Conservation (phyloP, 2,797 vertebrate species). For the Muscicapa comitata region DNA sequence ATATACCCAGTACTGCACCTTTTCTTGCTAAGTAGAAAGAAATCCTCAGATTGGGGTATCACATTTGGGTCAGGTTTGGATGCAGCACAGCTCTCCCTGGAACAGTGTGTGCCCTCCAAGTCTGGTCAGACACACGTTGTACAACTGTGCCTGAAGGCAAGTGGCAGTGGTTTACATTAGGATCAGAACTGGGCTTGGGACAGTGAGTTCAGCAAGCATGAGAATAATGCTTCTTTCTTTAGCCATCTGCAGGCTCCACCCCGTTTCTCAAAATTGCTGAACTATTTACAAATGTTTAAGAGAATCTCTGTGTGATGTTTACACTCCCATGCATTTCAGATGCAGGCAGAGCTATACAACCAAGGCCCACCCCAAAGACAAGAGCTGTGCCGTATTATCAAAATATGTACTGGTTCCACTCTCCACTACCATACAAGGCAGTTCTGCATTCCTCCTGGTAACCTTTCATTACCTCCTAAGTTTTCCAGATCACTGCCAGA, state of each 20-base stretch:
- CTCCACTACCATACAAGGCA: constrained; percentile 85
- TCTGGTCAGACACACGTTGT: constrained; percentile 9
- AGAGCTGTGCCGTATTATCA: constrained; percentile 7
- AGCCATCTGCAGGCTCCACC: neutral
- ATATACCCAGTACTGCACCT: constrained; percentile 13
- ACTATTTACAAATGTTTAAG: constrained; percentile 52
- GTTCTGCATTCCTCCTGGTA: constrained; percentile 73
- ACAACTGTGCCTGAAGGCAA: constrained; percentile 28
- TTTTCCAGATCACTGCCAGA: constrained; percentile 72
- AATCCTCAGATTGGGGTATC: constrained; percentile 4
- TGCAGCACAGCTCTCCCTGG: constrained; percentile 11
- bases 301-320: constrained; percentile 47
- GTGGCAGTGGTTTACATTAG: constrained; percentile 3
- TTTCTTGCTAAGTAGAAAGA: constrained; percentile 44
- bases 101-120: constrained; percentile 60
- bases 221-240: constrained; percentile 1
- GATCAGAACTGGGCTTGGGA: constrained; percentile 5
- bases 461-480: constrained; percentile 79
- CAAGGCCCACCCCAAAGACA: constrained; percentile 16
- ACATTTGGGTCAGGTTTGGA: constrained; percentile 22
- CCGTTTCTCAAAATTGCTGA: constrained; percentile 28
- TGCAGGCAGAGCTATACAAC: neutral
- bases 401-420: constrained; percentile 46
- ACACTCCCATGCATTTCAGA: neutral
- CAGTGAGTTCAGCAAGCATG: neutral